Evolutionary conservation across 2,888 invertebrate species (phyloP).

Genomic region (Drosophila bunnanda): DNA sequence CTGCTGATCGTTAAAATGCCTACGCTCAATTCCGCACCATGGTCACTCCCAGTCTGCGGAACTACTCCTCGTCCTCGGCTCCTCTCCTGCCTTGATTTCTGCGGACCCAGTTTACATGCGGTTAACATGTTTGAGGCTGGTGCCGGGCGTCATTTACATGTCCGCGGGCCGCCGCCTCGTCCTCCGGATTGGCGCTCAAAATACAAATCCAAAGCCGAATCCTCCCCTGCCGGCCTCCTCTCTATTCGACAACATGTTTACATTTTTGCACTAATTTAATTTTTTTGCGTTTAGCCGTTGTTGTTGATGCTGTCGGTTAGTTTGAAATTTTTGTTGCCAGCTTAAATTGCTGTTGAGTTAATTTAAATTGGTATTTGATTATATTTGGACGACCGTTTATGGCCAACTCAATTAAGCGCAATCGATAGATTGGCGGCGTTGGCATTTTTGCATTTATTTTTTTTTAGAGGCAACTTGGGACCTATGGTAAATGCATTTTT

Average conservation of each 20-base stretch:
- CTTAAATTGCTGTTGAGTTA: constrained; percentile 80
- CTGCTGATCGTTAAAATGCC: constrained; percentile 50
- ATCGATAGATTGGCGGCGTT: constrained; percentile 70
- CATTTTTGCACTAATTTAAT: constrained; percentile 80
- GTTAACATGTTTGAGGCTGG: constrained; percentile 76
- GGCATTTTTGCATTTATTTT: constrained; percentile 66
- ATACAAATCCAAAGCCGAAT: constrained; percentile 27
- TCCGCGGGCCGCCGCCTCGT: constrained; percentile 60
- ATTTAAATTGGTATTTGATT: constrained; percentile 81
- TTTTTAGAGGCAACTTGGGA: background rate
- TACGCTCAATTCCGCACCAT: constrained; percentile 37
- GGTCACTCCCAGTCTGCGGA: constrained; percentile 13
- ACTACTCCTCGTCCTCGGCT: background rate
- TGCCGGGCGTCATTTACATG: constrained; percentile 80
- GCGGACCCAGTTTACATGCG: constrained; percentile 64
- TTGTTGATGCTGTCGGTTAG: constrained; percentile 46
- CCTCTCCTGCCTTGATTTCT: constrained; percentile 2
- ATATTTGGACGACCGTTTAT: constrained; percentile 77
- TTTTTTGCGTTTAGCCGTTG: constrained; percentile 64
- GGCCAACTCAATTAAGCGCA: constrained; percentile 80
- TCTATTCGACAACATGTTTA: constrained; percentile 72
- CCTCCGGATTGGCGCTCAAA: constrained; percentile 23
- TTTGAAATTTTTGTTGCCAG: constrained; percentile 51
- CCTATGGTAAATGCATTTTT: constrained; percentile 8
- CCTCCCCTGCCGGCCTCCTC: constrained; percentile 46